These are phyloP conservation scores for Gortyna flavago DNA, from an alignment of 2,888 invertebrate genomes.

Conservation along the genomic window DNA sequence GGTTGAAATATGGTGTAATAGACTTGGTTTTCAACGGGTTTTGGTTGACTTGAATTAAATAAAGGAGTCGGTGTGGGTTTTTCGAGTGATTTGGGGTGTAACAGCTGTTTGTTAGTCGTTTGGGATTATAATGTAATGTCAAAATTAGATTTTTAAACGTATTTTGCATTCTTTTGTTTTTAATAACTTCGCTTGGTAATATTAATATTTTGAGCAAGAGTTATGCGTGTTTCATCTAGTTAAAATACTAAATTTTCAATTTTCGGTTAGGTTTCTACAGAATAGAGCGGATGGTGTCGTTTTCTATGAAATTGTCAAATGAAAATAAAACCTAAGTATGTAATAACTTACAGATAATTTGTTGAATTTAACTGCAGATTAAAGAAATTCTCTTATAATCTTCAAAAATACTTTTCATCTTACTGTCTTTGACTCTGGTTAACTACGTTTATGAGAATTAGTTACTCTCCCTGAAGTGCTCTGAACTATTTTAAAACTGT, in stretches of 20 bases:
- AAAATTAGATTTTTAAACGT: background rate
- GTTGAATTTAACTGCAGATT: background rate
- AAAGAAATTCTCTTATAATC: background rate
- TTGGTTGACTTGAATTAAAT: conserved; percentile 30
- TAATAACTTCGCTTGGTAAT: background rate
- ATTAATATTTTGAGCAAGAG: background rate
- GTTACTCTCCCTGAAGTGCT: background rate
- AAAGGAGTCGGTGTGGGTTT: conserved; percentile 3
- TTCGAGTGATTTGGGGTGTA: background rate
- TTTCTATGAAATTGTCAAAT: background rate
- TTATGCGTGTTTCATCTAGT: too few species aligned
- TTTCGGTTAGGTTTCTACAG: background rate
- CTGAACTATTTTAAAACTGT: background rate
- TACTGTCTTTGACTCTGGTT: background rate
- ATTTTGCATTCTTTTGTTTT: background rate
- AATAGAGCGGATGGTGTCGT: background rate
- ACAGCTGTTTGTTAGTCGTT: background rate
- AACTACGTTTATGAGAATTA: background rate
- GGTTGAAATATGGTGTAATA: conserved; percentile 60
- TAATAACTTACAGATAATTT: too few species aligned
- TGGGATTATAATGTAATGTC: background rate
- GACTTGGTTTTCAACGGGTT: conserved; percentile 42
- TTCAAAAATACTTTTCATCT: background rate
- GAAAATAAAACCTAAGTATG: too few species aligned
- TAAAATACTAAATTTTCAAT: background rate